phyloP scores from a whole-genome alignment of 2,888 invertebrate genomes.

The Caenorhabditis virilis region DNA sequence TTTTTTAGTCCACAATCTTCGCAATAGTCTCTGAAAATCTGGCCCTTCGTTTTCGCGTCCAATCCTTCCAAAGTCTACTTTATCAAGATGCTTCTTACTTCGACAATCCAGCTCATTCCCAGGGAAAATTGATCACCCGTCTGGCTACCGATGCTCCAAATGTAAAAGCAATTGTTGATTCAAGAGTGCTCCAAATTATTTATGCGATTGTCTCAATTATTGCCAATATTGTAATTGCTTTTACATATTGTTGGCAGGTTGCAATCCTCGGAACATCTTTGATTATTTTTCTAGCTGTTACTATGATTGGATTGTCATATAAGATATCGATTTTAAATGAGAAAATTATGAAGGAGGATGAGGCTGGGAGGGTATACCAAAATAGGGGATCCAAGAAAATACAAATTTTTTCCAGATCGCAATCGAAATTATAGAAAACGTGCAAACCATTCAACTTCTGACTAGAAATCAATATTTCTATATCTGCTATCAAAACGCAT shows the following conservation, averaged over 20 bases:
- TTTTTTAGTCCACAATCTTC: conserved; percentile 32
- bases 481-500: conserved; percentile 58
- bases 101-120: conserved; percentile 68
- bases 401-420: conserved; percentile 61
- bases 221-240: conserved; percentile 69
- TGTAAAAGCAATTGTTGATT: conserved; percentile 68
- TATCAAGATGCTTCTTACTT: conserved; percentile 71
- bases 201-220: conserved; percentile 68
- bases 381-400: not conserved
- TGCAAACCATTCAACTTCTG: conserved; percentile 70
- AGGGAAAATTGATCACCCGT: conserved; percentile 69
- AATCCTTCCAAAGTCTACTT: conserved; percentile 62
- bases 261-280: conserved; percentile 51
- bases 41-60: conserved; percentile 46
- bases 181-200: conserved; percentile 68
- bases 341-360: conserved; percentile 69
- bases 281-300: conserved; percentile 63
- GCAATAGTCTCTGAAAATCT: conserved; percentile 48
- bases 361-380: conserved; percentile 72
- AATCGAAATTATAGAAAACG: conserved; percentile 70
- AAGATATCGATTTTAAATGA: conserved; percentile 69
- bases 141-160: conserved; percentile 70
- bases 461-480: conserved; percentile 69
- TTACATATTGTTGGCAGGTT: conserved; percentile 70
- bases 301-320: conserved; percentile 70